A percentile compares a stretch with the other conserved stretches of the same genome.
These are phyloP conservation scores for Sphaeramia orbicularis DNA, from an alignment of 2,797 vertebrate species.

Conservation along the genomic window DNA sequence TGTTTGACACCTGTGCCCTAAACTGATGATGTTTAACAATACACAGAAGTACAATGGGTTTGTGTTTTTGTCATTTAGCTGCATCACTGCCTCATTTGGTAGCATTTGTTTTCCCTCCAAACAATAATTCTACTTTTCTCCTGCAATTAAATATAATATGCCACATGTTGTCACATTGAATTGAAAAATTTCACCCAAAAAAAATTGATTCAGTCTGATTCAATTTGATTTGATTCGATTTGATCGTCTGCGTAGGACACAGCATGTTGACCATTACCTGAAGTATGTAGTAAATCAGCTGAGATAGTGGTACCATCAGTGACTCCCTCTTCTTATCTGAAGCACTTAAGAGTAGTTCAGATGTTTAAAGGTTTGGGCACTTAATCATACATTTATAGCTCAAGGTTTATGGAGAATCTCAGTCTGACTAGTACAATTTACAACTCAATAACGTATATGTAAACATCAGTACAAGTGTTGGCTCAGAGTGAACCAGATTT, in stretches of 20 bases:
- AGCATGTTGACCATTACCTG: neutral
- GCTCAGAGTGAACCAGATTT: conserved; percentile 12
- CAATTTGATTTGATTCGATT: neutral
- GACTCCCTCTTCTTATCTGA: conserved; percentile 33
- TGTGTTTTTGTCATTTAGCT: too few species aligned
- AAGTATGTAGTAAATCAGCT: conserved; percentile 6
- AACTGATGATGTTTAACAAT: neutral
- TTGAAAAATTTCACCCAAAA: neutral
- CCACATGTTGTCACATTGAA: neutral
- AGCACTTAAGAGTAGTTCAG: conserved; percentile 5
- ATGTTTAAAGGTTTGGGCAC: conserved; percentile 7
- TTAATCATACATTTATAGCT: conserved; percentile 12
- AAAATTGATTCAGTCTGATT: conserved; percentile 10
- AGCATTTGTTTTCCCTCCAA: too few species aligned
- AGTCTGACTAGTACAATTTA: conserved; percentile 25
- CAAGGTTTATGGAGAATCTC: neutral
- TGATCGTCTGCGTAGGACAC: neutral
- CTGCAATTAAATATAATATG: neutral
- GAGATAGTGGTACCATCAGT: conserved; percentile 23
- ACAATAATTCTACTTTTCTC: neutral
- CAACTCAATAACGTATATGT: conserved; percentile 16
- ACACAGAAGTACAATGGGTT: neutral
- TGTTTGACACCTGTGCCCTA: too few species aligned
- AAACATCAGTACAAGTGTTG: conserved; percentile 15
- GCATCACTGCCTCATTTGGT: conserved; percentile 7